Percentiles rank a stretch among this genome's conserved stretches.
These are phyloP conservation scores for Drosophila demipolita DNA, from an alignment of 2,888 invertebrate genomes.

Conservation along the genomic window DNA sequence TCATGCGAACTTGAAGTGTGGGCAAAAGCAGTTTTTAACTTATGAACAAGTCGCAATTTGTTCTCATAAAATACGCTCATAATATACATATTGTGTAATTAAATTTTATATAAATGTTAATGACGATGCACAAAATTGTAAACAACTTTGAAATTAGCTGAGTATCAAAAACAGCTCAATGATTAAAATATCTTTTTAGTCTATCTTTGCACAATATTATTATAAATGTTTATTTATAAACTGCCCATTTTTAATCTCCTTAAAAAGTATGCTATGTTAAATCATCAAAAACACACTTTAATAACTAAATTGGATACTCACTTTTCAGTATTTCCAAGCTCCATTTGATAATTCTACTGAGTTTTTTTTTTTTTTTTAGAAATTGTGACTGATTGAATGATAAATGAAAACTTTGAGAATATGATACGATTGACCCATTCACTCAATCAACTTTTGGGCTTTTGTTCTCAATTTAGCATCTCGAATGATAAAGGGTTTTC, in stretches of 20 bases:
- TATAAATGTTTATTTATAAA: not conserved
- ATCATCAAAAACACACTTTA: not conserved
- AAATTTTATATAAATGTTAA: not conserved
- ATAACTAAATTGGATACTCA: not conserved
- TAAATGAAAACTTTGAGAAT: slow-evolving; percentile 12
- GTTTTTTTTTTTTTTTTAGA: not conserved
- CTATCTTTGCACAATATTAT: not conserved
- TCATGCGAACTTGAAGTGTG: slow-evolving; percentile 4
- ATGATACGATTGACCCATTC: slow-evolving; percentile 5
- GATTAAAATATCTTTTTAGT: no score
- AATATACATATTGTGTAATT: not conserved
- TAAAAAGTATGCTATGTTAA: slow-evolving; percentile 23
- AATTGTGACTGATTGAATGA: slow-evolving; percentile 12
- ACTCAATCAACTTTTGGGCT: slow-evolving; percentile 8
- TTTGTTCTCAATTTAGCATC: slow-evolving; percentile 21
- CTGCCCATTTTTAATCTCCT: not conserved
- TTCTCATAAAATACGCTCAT: not conserved
- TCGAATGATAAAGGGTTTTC: slow-evolving; percentile 17
- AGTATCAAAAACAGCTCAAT: not conserved
- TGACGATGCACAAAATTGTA: not conserved
- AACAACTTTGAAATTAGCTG: not conserved
- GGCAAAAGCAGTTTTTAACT: not conserved
- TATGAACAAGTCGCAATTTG: not conserved
- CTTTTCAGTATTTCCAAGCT: not conserved
- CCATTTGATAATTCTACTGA: not conserved